Conservation (phyloP, 2,113 vertebrate species). For the Suncus etruscus region DNA sequence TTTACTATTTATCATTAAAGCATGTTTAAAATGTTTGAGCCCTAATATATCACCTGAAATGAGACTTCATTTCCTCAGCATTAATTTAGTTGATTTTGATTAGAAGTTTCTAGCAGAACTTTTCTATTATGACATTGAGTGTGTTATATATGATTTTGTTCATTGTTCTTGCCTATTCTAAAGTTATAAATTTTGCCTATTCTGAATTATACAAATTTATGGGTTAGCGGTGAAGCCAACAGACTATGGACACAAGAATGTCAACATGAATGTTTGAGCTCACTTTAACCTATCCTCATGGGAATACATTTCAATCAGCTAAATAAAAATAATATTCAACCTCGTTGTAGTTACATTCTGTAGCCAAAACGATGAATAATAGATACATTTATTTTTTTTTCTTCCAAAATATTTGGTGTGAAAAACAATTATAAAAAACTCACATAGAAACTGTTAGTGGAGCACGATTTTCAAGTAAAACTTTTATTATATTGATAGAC, state of each 20-base stretch:
- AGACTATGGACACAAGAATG: background rate
- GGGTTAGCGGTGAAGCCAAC: background rate
- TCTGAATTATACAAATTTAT: background rate
- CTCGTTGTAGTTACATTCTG: background rate
- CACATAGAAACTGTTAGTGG: slow-evolving; percentile 33
- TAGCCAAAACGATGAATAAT: slow-evolving; percentile 54
- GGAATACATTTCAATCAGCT: slow-evolving; percentile 46
- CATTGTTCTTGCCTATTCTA: no score
- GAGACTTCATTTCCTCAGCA: background rate
- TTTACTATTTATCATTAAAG: background rate
- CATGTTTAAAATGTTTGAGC: background rate
- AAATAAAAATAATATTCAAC: slow-evolving; percentile 55
- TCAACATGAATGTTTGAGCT: background rate
- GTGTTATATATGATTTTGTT: background rate
- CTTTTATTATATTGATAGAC: slow-evolving; percentile 70
- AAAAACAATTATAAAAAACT: slow-evolving; percentile 27
- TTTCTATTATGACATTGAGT: background rate
- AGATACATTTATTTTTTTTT: slow-evolving; percentile 43
- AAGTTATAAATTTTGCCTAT: background rate
- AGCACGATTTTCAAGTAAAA: slow-evolving; percentile 68
- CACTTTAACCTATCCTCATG: background rate
- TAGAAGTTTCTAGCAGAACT: background rate
- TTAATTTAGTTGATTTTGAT: background rate
- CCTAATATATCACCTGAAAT: background rate
- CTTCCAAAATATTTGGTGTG: slow-evolving; percentile 30